Base-by-base conservation (phyloP, 2,888 invertebrate genomes). In the Phrixothrix hirtus region DNA sequence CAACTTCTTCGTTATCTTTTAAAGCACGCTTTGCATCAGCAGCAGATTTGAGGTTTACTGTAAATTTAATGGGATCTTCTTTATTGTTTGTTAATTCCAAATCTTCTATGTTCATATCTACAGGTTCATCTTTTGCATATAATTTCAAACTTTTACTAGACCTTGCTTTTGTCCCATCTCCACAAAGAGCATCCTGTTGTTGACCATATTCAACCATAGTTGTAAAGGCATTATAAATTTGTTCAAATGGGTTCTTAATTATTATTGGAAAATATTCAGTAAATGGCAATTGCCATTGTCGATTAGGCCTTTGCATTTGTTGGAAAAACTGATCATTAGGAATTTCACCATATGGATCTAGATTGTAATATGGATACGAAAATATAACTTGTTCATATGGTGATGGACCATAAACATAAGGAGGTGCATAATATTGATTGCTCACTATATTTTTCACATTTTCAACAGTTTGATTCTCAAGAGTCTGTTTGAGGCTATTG, bases 171-270 rank as follows among this genome's bases (percentile, higher is more conserved):
- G 31, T 11, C 4, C 21, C 21, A 21, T 37, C 27, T 14, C 17
- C 14, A 10, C 43, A 37, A 6, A 9, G 3, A 2, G 13, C 32
- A 14, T 12, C 16, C 12, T 14, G 17, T 36, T 64, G 75, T 61
- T 82, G 83, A 1, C 83, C 84, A 58, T 81, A 80, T 69, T 85
- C 82, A 32, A 84, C 64, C 61, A 84, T 77, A 55, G 78, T 79
- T 17, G 77, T 78, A 66, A 79, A 77, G 1, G 80, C 79, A 34
- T 81, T 82, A 21, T 79, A 68, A 38, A 81, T 74, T 48, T 77
- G 78, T 4, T 81, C 63, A 7, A 83, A 66, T 0, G 84, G 84
- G 63, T 84, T 81, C 68, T 78, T 81, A 17, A 84, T 78, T 5
- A 81, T 66, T 21, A 84, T 75, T 0, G 84, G 84, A 61, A 83